These are phyloP conservation scores for Spongia lamella DNA, from an alignment of 37 sponge, comb jelly and placozoan genomes.

Conservation along the genomic window DNA sequence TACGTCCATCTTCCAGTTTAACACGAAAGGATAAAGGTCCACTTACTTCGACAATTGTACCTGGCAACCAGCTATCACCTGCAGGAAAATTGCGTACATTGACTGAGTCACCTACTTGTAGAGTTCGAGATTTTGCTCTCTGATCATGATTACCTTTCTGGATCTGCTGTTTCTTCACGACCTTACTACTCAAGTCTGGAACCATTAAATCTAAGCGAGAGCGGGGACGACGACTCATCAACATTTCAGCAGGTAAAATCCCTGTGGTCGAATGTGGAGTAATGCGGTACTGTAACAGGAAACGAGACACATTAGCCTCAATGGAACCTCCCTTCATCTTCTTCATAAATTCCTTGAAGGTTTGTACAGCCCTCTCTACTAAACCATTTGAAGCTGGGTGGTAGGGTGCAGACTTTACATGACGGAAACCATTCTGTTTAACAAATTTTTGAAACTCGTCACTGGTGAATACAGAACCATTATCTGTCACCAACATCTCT, in stretches of 20 bases:
- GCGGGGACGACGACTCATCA: constrained; percentile 38
- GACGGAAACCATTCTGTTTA: constrained; percentile 8
- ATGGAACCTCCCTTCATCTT: constrained; percentile 18
- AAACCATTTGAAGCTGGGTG: no score
- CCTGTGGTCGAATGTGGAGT: constrained; percentile 42
- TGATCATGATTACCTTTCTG: constrained; percentile 20
- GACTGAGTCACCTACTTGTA: constrained; percentile 25
- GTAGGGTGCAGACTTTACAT: constrained; percentile 31
- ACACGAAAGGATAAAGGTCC: constrained; percentile 27
- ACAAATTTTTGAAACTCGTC: constrained; percentile 34
- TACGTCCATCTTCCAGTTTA: not conserved
- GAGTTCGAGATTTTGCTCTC: not conserved
- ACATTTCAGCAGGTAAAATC: constrained; percentile 24
- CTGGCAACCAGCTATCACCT: constrained; percentile 32
- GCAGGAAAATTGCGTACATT: not conserved
- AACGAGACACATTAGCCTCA: constrained; percentile 5
- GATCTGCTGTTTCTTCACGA: constrained; percentile 8
- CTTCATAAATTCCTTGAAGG: constrained; percentile 28
- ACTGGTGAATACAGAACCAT: constrained; percentile 37
- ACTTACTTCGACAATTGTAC: not conserved
- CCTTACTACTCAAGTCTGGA: constrained; percentile 17
- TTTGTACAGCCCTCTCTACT: no score
- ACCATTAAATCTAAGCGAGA: constrained; percentile 24
- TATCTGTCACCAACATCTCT: constrained; percentile 29
- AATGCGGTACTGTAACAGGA: constrained; percentile 35